A percentile compares a stretch with the other conserved stretches of the same genome.
phyloP scores from a whole-genome alignment of 2,797 vertebrate species.

The Lepus oiostolus region DNA sequence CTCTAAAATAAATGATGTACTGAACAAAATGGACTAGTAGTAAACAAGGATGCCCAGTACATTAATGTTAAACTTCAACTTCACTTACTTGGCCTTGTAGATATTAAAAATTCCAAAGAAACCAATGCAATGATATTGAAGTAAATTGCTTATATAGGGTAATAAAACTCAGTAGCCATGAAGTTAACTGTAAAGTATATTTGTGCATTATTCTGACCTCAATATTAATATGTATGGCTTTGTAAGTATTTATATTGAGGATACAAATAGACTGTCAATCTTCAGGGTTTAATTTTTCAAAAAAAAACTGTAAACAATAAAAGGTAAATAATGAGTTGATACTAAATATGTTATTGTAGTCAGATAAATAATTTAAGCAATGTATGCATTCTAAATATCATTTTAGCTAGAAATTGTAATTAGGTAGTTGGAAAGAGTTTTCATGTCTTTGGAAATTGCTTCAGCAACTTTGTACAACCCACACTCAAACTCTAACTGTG shows the following conservation, averaged over 20 bases:
- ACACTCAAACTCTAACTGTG: conserved; percentile 64
- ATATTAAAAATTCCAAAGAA: neutral
- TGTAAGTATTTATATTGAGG: conserved; percentile 21
- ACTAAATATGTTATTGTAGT: neutral
- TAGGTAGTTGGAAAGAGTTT: conserved; percentile 13
- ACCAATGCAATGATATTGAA: neutral
- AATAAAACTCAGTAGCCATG: neutral
- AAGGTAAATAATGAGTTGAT: neutral
- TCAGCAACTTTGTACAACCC: conserved; percentile 61
- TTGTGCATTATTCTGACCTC: neutral
- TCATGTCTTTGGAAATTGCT: conserved; percentile 33
- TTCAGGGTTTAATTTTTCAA: neutral
- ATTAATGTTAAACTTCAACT: neutral
- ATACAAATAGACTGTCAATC: neutral
- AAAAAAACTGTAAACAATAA: neutral
- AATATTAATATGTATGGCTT: neutral
- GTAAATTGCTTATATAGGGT: neutral
- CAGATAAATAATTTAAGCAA: neutral
- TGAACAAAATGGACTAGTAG: neutral
- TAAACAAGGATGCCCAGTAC: neutral
- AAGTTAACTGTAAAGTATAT: neutral
- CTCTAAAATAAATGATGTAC: neutral
- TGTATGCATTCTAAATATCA: neutral
- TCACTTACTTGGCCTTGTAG: neutral
- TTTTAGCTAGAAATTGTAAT: neutral